Conservation (phyloP, 2,113 vertebrate species). For the Oreochromis aureus region DNA sequence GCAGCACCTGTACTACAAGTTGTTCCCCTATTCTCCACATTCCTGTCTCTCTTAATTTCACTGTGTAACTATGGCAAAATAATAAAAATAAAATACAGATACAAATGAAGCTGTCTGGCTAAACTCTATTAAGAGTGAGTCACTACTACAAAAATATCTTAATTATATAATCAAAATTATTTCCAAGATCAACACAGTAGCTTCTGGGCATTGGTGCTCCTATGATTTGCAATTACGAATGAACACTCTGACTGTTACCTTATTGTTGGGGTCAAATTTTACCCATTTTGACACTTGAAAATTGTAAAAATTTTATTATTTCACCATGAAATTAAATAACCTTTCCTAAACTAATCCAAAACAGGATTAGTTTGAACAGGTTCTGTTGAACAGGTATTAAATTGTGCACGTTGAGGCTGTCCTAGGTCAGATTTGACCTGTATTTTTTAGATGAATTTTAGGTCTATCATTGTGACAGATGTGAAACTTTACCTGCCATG, state of each 20-base stretch:
- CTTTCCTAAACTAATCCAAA: neutral
- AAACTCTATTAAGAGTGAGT: neutral
- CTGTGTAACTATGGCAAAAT: neutral
- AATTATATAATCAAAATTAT: neutral
- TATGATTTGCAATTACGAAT: neutral
- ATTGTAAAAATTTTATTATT: neutral
- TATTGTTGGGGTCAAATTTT: neutral
- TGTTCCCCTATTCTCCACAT: neutral
- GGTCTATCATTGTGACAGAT: neutral
- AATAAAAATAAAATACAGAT: neutral
- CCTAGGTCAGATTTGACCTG: neutral
- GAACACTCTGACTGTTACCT: neutral
- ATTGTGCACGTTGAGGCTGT: neutral
- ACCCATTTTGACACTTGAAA: neutral
- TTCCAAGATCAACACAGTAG: neutral
- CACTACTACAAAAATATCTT: neutral
- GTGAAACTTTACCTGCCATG: neutral
- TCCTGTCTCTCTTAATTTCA: neutral
- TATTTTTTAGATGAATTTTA: neutral
- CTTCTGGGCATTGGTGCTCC: neutral
- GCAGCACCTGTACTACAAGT: neutral
- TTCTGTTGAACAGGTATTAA: neutral
- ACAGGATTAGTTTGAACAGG: neutral
- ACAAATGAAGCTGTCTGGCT: neutral
- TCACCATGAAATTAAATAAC: neutral